Evolutionary conservation across 2,888 invertebrate genomes (phyloP), one percentile per base, ranked within the genome.

Genomic region (Pheosia gnoma): DNA sequence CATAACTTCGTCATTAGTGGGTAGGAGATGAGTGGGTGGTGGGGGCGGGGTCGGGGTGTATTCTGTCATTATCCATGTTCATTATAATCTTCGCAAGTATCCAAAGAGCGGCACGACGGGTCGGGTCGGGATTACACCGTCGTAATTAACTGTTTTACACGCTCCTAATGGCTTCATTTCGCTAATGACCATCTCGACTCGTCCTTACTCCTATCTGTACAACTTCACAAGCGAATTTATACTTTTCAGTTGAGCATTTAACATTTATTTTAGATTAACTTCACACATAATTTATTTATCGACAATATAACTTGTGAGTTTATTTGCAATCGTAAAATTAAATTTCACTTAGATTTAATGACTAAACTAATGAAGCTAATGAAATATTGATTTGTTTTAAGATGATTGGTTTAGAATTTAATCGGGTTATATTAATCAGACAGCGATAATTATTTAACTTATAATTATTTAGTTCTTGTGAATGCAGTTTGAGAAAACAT

Each of bases 121-220:
- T 71, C 76, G 77, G 75, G 77, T 71, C 71, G 82, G 86, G 85
- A 89, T 86, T 85, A 84, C 81, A 67, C 69, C 73, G 60, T 66
- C 79, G 84, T 90, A 90, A 92, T 93, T 91, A 91, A 87, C 91
- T 91, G 89, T 88, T 91, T 92, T 91, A 91, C 91, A 88, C 89
- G 85, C 88, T 88, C 84, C 86, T 91, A 91, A 92, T 88, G 87
- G 85, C 89, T 93, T 89, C 84, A 92, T 91, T 89, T 80, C 83
- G 86, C 88, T 91, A 92, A 92, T 90, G 90, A 88, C 88, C 86
- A 78, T 75, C 83, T 82, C 84, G 76, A 81, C 82, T 86, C 85
- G 75, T 85, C 85, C 82, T 85, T 81, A 57, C 43, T 45, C 25
- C 82, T 79, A 82, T 84, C 80, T 82, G 65, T 66, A 63, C 61